Base-by-base conservation (phyloP, 2,888 invertebrate genomes). In the Coremacera marginata region DNA sequence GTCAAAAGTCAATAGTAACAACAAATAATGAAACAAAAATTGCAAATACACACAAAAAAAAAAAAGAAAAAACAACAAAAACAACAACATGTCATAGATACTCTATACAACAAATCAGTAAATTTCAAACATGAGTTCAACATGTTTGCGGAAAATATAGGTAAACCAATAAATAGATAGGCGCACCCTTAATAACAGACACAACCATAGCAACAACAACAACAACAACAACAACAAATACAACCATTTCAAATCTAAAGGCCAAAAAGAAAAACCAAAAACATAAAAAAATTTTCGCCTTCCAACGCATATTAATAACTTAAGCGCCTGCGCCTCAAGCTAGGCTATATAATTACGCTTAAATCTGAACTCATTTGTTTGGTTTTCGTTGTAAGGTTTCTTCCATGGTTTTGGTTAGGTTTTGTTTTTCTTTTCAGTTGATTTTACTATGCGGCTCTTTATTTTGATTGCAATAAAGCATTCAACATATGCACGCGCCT, bases 311-410 rank as follows among this genome's bases (percentile, higher is more conserved):
- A 19, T 19, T 67, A 67, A 67, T 19, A 19, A n/a, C 65, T 31
- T 22, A 37, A 19, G 67, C 67, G 67, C 67, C 37, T 19, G 67
- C 34, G 67, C 67, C 67, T 67, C 22, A 14, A 34, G 67, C 44
- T 37, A 37, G n/a, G 67, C 44, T 37, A 22, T 67, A 44, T 67
- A 67, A 60, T 60, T 60, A 60, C 19, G 25, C 22, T 14, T 25
- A 27, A 22, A 8, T 27, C 19, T 22, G 11, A 25, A 27, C 44
- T 44, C 14, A 44, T 44, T 44, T 44, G 44, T 44, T 44, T 44
- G 44, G 14, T 14, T 44, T 44, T 44, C 11, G 44, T 44, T 44
- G 44, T 44, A 11, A 44, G 44, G 44, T 44, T 44, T 44, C 44
- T 44, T 11, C 44, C 44, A 44, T 44, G 44, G 44, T 44, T n/a